Evolutionary conservation across 2,888 invertebrate genomes (phyloP).

Genomic region (Drosophila mercatorum): DNA sequence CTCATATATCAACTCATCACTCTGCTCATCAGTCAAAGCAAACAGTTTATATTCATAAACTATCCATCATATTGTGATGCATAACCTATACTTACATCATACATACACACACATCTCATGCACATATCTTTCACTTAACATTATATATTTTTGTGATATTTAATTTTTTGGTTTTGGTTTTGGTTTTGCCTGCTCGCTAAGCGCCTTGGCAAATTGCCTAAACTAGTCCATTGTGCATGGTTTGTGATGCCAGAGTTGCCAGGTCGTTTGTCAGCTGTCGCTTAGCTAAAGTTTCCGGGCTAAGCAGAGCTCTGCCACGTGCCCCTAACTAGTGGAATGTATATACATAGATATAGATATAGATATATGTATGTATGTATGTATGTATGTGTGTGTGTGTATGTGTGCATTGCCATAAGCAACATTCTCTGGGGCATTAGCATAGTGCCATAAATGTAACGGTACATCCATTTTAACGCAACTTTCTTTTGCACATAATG

Average conservation of each 20-base stretch:
- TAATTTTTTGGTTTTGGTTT: neutral
- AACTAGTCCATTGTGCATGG: constrained; percentile 11
- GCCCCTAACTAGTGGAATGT: neutral
- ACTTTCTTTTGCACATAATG: constrained; percentile 20
- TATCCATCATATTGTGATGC: neutral
- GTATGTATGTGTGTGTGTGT: neutral
- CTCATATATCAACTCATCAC: neutral
- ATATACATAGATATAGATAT: no score
- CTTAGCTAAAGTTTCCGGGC: constrained; percentile 14
- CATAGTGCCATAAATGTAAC: constrained; percentile 56
- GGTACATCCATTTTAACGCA: constrained; percentile 48
- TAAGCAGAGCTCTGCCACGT: constrained; percentile 13
- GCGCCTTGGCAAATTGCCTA: constrained; percentile 11
- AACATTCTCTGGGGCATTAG: constrained; percentile 46
- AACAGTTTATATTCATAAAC: neutral
- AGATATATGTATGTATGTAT: no score
- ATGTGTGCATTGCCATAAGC: constrained; percentile 32
- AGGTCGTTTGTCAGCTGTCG: constrained; percentile 42
- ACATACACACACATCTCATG: neutral
- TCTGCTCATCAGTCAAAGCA: neutral
- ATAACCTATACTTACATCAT: no score
- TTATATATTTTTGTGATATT: neutral
- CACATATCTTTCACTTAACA: neutral
- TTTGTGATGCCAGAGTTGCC: constrained; percentile 22
- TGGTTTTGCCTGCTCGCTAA: neutral